Evolutionary conservation across 2,797 vertebrate genomes (phyloP).

Genomic region (Anabacerthia variegaticeps): DNA sequence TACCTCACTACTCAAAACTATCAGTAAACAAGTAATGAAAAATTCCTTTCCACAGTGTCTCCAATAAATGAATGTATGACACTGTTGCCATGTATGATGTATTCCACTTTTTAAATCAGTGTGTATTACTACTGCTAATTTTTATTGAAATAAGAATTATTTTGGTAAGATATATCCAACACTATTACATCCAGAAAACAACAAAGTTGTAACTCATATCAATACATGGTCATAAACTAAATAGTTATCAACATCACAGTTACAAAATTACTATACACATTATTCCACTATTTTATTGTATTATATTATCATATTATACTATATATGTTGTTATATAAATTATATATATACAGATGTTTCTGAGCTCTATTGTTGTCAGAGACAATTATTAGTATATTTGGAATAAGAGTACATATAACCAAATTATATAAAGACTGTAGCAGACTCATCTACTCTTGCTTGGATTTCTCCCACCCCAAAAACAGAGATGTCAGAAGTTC

Average conservation of each 20-base stretch:
- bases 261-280: background rate
- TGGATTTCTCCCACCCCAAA: background rate
- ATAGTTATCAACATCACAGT: background rate
- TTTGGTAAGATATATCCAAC: background rate
- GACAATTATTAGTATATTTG: background rate
- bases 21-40: background rate
- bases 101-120: background rate
- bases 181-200: background rate
- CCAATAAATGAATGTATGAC: background rate
- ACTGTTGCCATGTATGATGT: accelerated
- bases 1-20: background rate
- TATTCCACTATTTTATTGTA: background rate
- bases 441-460: background rate
- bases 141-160: background rate
- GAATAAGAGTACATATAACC: background rate
- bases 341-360: background rate
- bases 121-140: background rate
- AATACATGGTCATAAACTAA: background rate
- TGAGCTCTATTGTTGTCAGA: background rate
- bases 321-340: background rate
- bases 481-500: background rate
- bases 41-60: background rate
- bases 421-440: background rate
- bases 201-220: background rate
- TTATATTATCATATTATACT: background rate